Evolutionary conservation across 2,888 invertebrate species (phyloP).

Genomic region (Ceratothoa steindachneri): DNA sequence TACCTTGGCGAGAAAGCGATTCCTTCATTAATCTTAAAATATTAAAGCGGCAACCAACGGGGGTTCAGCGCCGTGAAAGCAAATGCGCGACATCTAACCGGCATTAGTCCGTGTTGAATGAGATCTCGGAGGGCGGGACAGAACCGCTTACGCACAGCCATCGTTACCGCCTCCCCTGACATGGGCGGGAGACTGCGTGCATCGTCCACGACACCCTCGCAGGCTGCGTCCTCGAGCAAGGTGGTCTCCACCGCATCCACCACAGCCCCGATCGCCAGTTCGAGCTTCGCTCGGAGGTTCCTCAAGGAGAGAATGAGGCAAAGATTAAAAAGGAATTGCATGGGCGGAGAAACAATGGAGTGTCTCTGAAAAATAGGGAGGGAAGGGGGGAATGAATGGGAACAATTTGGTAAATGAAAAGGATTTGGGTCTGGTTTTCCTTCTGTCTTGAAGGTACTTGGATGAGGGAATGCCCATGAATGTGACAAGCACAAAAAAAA

Average conservation of each 20-base stretch:
- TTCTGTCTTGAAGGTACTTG: no score
- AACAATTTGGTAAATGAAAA: no score
- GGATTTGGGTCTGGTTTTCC: no score
- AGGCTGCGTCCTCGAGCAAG: conserved; percentile 60
- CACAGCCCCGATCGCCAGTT: conserved; percentile 69
- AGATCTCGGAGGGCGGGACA: conserved; percentile 85
- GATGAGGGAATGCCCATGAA: no score
- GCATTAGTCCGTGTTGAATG: conserved; percentile 85
- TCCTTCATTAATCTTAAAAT: no score
- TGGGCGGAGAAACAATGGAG: not conserved
- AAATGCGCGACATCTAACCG: conserved; percentile 55
- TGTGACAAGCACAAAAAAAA: no score
- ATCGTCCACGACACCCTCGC: conserved; percentile 19
- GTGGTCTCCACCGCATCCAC: conserved; percentile 62
- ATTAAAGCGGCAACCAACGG: no score
- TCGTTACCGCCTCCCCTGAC: conserved; percentile 72
- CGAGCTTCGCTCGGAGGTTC: conserved; percentile 86
- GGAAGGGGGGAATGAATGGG: not conserved
- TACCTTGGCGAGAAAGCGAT: no score
- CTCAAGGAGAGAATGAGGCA: conserved; percentile 55
- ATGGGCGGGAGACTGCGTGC: not conserved
- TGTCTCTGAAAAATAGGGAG: not conserved
- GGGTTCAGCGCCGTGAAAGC: not conserved
- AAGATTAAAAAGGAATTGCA: not conserved
- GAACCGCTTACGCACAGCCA: conserved; percentile 84